Evolutionary conservation across 2,888 invertebrate genomes (phyloP).

Genomic region (Choreutis nemorana): DNA sequence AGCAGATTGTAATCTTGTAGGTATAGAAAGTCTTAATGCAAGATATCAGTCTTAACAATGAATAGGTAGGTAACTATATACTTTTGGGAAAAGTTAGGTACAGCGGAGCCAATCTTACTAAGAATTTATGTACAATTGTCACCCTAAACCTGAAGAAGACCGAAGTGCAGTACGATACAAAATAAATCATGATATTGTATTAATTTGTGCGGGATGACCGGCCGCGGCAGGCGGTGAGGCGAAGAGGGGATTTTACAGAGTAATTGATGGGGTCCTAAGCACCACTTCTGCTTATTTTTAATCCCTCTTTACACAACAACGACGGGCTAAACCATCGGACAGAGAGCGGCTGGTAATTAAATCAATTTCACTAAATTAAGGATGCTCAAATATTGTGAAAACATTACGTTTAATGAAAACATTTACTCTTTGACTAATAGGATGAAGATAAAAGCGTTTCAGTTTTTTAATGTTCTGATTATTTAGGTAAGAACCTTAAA

Average conservation of each 20-base stretch:
- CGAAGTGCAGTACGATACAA: conserved; percentile 17
- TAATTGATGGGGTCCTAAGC: conserved; percentile 26
- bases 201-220: conserved; percentile 9
- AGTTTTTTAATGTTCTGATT: no score
- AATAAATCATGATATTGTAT: conserved; percentile 27
- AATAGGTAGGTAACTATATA: no score
- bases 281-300: conserved; percentile 23
- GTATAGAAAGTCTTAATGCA: no score
- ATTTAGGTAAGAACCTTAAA: no score
- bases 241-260: conserved; percentile 19
- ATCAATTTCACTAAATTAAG: conserved; percentile 21
- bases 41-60: no score
- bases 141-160: conserved; percentile 18
- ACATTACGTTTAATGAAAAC: no score
- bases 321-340: conserved; percentile 15
- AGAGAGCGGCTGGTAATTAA: conserved; percentile 17
- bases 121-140: conserved; percentile 16
- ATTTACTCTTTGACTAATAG: no score
- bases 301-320: conserved; percentile 21
- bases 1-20: no score
- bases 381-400: conserved; percentile 18
- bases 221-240: conserved; percentile 8
- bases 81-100: no score
- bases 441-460: no score
- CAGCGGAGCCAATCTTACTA: no score